Evolutionary conservation across 2,888 invertebrate species (phyloP).

Genomic region (Polyploca ridens): DNA sequence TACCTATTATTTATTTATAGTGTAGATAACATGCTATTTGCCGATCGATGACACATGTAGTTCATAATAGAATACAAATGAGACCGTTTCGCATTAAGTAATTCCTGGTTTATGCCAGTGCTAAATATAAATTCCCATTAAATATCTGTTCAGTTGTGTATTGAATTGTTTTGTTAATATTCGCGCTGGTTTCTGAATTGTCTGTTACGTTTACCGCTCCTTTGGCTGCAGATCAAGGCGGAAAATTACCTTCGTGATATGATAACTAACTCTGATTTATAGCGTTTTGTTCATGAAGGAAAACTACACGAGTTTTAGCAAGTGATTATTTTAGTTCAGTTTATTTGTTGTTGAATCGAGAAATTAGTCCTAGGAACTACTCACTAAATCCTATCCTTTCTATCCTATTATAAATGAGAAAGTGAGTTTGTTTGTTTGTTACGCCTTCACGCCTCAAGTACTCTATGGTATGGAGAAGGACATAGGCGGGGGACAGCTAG

Average conservation of each 20-base stretch:
- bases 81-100: slow-evolving; percentile 26
- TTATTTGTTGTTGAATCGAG: not conserved
- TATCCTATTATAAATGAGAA: too few species aligned
- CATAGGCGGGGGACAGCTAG: too few species aligned
- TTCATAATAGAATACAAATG: slow-evolving; percentile 34
- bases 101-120: slow-evolving; percentile 17
- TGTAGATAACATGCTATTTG: not conserved
- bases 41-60: slow-evolving; percentile 29
- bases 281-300: not conserved
- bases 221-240: not conserved
- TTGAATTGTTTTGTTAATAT: not conserved
- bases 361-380: too few species aligned
- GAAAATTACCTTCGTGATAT: not conserved
- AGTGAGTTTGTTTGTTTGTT: too few species aligned
- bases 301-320: not conserved
- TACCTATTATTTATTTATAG: not conserved
- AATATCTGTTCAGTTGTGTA: slow-evolving; percentile 1
- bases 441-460: too few species aligned
- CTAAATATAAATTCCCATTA: slow-evolving; percentile 27
- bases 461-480: too few species aligned
- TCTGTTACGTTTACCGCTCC: not conserved
- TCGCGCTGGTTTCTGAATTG: not conserved
- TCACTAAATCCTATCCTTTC: too few species aligned
- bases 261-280: slow-evolving; percentile 1
- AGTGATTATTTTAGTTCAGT: not conserved